Evolutionary conservation across 2,888 invertebrate genomes (phyloP).

Genomic region (Cryptophagus acutangulus): DNA sequence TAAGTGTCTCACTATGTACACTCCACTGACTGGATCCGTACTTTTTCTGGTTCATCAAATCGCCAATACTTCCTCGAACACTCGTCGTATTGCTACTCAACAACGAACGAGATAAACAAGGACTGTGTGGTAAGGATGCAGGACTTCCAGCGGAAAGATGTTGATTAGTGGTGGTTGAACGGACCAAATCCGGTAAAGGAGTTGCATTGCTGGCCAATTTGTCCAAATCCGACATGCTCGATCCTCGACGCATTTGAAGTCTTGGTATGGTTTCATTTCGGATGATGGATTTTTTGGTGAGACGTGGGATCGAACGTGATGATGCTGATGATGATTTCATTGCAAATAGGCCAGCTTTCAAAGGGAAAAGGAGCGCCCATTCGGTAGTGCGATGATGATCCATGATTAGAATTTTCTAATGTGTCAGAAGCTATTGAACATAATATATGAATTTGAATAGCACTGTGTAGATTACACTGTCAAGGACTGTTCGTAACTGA

Average conservation of each 20-base stretch:
- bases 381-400: constrained; percentile 49
- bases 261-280: constrained; percentile 42
- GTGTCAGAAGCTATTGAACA: no score
- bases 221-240: constrained; percentile 69
- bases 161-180: constrained; percentile 49
- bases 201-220: constrained; percentile 48
- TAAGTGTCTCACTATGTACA: constrained; percentile 65
- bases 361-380: constrained; percentile 56
- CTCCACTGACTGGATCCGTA: constrained; percentile 69
- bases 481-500: constrained; percentile 14
- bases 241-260: constrained; percentile 62
- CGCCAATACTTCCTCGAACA: constrained; percentile 56
- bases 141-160: constrained; percentile 44
- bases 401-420: no score
- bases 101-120: constrained; percentile 50
- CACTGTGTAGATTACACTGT: constrained; percentile 5
- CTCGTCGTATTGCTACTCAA: constrained; percentile 39
- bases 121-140: constrained; percentile 52
- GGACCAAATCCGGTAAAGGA: constrained; percentile 48
- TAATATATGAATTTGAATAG: no score
- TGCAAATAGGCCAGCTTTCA: constrained; percentile 54
- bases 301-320: constrained; percentile 4
- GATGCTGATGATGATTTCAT: constrained; percentile 49
- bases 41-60: constrained; percentile 70
- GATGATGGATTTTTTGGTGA: constrained; percentile 25